phyloP scores from a whole-genome alignment of 2,797 vertebrate genomes.

The Phrynocephalus forsythii region DNA sequence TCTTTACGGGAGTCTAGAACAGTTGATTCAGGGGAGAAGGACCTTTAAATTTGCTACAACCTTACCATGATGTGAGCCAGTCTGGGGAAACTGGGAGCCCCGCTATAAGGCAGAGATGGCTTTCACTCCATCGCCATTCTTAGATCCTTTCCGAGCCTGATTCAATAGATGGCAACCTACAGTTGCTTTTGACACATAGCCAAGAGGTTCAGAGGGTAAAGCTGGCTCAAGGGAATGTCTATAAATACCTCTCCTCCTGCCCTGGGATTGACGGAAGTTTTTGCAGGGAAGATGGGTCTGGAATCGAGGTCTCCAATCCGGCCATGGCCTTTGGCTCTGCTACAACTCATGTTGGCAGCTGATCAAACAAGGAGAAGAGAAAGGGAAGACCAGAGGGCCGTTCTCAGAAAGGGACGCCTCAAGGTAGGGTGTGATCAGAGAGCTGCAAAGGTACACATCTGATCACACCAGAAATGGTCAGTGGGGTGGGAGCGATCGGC shows the following conservation, averaged over 20 bases:
- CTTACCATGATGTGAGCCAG: no score
- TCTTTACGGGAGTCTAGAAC: no score
- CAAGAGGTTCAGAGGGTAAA: neutral
- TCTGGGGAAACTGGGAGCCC: neutral
- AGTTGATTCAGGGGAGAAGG: no score
- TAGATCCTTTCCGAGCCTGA: neutral
- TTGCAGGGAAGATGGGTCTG: neutral
- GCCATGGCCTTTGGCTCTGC: neutral
- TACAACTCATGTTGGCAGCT: slow-evolving; percentile 10
- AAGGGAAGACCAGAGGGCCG: neutral
- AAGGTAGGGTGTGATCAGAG: no score
- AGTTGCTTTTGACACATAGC: neutral
- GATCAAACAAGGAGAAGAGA: slow-evolving; percentile 8
- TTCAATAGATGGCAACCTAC: neutral
- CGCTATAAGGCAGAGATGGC: neutral
- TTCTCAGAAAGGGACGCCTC: neutral
- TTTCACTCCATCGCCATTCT: neutral
- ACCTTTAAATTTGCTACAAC: no score
- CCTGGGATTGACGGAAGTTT: neutral
- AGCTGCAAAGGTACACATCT: no score
- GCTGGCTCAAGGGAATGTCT: slow-evolving; percentile 13
- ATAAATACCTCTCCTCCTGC: slow-evolving; percentile 17
- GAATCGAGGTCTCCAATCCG: slow-evolving; percentile 32
- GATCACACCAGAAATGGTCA: no score
- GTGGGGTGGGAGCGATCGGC: no score